phyloP scores from a whole-genome alignment of 2,888 invertebrate genomes.

The Crioceris asparagi region DNA sequence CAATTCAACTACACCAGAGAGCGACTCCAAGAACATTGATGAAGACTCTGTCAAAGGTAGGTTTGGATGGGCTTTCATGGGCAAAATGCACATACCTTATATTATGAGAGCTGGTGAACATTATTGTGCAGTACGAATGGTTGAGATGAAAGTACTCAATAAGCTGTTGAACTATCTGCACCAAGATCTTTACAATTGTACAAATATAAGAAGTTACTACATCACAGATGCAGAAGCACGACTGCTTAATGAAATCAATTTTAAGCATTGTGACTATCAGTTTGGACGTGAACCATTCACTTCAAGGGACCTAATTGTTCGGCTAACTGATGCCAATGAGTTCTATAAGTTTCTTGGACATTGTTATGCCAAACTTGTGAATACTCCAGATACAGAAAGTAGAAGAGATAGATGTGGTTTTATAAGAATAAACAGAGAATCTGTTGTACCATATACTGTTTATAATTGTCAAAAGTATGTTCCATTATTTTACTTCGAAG shows the following conservation, averaged over 20 bases:
- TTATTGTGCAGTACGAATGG: constrained; percentile 90
- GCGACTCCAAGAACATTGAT: constrained; percentile 39
- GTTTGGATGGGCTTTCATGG: constrained; percentile 87
- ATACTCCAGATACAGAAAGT: constrained; percentile 51
- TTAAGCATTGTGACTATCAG: constrained; percentile 81
- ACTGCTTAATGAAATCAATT: constrained; percentile 85
- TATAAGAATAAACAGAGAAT: constrained; percentile 84
- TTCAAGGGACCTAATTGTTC: constrained; percentile 80
- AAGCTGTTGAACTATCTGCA: constrained; percentile 83
- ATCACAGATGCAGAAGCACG: constrained; percentile 85
- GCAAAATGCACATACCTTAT: constrained; percentile 78
- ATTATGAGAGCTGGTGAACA: constrained; percentile 74
- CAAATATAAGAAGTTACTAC: constrained; percentile 85
- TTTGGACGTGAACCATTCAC: constrained; percentile 84
- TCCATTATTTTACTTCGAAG: constrained; percentile 82
- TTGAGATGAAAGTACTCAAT: constrained; percentile 80
- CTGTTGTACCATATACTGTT: constrained; percentile 85
- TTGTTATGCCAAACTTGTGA: constrained; percentile 73
- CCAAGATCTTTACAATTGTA: constrained; percentile 82
- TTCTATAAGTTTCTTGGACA: constrained; percentile 85
- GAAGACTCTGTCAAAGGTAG: constrained; percentile 70
- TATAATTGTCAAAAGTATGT: constrained; percentile 77
- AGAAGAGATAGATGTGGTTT: constrained; percentile 83
- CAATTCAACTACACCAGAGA: constrained; percentile 25
- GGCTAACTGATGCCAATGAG: constrained; percentile 77